Percentiles rank a stretch among this genome's conserved stretches.
phyloP scores from a whole-genome alignment of 2,888 invertebrate species.

The Eudemis profundana region DNA sequence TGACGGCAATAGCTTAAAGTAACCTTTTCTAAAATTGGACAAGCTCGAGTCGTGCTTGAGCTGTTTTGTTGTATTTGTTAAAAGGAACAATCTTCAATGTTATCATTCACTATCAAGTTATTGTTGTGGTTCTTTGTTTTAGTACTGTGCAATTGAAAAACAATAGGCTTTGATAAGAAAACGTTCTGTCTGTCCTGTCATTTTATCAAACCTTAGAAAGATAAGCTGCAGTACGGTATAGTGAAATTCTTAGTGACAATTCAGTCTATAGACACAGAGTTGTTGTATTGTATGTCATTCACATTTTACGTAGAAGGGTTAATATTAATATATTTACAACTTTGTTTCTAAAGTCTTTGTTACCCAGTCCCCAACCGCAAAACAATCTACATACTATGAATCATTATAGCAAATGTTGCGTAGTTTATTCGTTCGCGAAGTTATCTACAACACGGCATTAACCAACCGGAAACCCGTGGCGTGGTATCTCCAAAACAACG shows the following conservation, averaged over 20 bases:
- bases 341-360: slow-evolving; percentile 16
- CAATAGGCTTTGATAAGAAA: slow-evolving; percentile 14
- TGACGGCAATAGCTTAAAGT: not conserved
- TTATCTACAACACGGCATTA: slow-evolving; percentile 15
- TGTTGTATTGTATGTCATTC: not conserved
- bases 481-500: slow-evolving; percentile 38
- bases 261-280: not conserved
- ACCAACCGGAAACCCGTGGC: slow-evolving; percentile 34
- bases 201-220: slow-evolving; percentile 13
- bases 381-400: not conserved
- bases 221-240: not conserved
- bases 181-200: slow-evolving; percentile 21
- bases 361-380: slow-evolving; percentile 6
- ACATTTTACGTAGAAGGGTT: not conserved
- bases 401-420: slow-evolving; percentile 7
- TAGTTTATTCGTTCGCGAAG: not conserved
- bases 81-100: not conserved
- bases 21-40: not conserved
- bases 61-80: not conserved
- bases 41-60: not conserved
- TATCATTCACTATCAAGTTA: not conserved
- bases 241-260: not conserved
- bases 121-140: slow-evolving; percentile 20
- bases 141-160: slow-evolving; percentile 11
- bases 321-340: slow-evolving; percentile 4